phyloP scores from a whole-genome alignment of 2,113 vertebrate species.

The Trachemys scripta region DNA sequence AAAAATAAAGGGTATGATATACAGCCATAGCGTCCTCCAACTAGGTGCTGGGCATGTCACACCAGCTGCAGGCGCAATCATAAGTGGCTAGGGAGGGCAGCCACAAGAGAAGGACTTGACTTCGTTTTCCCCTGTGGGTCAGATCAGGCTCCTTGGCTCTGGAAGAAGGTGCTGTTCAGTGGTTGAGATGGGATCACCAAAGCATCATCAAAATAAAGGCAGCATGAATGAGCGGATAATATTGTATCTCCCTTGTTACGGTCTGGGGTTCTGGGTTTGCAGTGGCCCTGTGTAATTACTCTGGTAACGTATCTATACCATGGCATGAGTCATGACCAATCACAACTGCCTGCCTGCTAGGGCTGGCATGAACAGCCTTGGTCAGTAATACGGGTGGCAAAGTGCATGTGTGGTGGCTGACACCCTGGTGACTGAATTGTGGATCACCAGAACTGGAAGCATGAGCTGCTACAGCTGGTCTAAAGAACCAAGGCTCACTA shows the following conservation, averaged over 20 bases:
- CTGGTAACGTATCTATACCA: too few species aligned
- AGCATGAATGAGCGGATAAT: constrained; percentile 38
- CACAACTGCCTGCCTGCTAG: too few species aligned
- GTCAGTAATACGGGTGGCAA: rapidly evolving
- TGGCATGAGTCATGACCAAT: too few species aligned
- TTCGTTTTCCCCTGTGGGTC: constrained; percentile 58
- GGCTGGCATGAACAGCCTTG: neutral
- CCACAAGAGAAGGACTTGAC: constrained; percentile 47
- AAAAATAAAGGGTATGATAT: neutral
- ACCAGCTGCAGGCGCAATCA: constrained; percentile 15
- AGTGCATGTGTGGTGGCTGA: neutral
- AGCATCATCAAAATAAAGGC: constrained; percentile 57
- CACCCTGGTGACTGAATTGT: too few species aligned
- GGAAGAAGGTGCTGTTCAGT: neutral
- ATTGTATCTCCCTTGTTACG: constrained; percentile 1
- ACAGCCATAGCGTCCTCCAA: neutral
- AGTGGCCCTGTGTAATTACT: too few species aligned
- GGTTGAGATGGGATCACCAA: constrained; percentile 58
- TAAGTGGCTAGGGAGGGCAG: constrained; percentile 52
- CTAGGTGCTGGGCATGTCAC: constrained; percentile 47
- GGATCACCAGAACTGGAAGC: too few species aligned
- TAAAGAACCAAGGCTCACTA: rapidly evolving
- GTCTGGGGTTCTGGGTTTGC: constrained; percentile 3
- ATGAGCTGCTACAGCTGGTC: too few species aligned
- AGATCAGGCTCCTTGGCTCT: neutral